phyloP scores from a whole-genome alignment of 2,113 vertebrate genomes.

The Pedionomus torquatus region DNA sequence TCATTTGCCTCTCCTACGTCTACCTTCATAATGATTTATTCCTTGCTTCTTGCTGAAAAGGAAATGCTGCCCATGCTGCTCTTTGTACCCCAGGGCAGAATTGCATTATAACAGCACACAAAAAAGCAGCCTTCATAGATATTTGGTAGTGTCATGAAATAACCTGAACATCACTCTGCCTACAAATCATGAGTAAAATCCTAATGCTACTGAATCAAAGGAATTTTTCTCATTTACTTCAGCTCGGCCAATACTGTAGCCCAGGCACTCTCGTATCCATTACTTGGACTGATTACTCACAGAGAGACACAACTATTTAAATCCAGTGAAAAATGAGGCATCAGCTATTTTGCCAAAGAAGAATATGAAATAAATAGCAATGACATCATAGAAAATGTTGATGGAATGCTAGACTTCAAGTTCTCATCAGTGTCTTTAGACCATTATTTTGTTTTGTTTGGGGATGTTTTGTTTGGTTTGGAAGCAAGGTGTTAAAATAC shows the following conservation, averaged over 20 bases:
- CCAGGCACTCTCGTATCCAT: neutral
- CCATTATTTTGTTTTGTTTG: neutral
- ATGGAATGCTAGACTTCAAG: neutral
- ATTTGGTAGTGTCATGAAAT: neutral
- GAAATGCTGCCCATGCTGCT: neutral
- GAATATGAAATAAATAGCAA: neutral
- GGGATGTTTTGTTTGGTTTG: neutral
- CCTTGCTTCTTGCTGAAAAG: neutral
- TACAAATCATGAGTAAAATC: neutral
- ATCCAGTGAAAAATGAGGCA: neutral
- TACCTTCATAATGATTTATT: neutral
- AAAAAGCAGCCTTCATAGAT: neutral
- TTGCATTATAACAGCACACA: neutral
- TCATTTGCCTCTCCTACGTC: neutral
- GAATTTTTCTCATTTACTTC: neutral
- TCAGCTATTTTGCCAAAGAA: neutral
- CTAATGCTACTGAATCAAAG: neutral
- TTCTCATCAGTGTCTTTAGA: neutral
- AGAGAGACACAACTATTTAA: neutral
- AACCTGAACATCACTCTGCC: neutral
- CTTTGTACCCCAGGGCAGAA: neutral
- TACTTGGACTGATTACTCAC: neutral
- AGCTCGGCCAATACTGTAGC: neutral
- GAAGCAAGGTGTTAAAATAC: neutral
- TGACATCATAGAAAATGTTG: neutral